These are phyloP conservation scores for Drymodes brunneopygia DNA, from an alignment of 2,113 vertebrate species.

Conservation along the genomic window DNA sequence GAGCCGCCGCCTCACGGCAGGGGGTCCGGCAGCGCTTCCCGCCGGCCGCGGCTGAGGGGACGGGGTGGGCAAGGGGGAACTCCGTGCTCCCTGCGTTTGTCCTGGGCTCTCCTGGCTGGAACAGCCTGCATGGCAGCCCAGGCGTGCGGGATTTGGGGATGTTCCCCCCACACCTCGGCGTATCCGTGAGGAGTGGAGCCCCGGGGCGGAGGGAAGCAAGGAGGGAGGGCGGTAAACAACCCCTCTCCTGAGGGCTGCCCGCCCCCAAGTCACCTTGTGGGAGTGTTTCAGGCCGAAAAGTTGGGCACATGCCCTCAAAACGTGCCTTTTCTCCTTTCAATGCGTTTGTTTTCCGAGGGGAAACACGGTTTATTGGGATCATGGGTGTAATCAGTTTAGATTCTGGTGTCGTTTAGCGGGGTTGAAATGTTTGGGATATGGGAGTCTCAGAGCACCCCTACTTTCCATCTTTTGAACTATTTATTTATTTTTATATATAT, in stretches of 20 bases:
- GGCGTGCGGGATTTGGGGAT: accelerated
- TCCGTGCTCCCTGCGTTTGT: too few species aligned
- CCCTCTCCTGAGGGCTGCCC: neutral
- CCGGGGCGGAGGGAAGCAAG: neutral
- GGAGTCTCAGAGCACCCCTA: accelerated
- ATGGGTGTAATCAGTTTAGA: accelerated
- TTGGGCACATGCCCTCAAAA: neutral
- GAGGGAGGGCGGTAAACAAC: neutral
- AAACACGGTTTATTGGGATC: accelerated
- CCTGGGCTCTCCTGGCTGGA: neutral
- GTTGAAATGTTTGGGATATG: neutral
- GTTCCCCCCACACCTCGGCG: too few species aligned
- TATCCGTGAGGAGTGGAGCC: neutral
- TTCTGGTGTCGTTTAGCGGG: too few species aligned
- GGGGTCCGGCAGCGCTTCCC: neutral
- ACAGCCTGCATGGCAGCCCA: neutral
- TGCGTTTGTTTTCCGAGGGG: neutral
- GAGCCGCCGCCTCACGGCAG: neutral
- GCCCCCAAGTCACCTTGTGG: slow-evolving; percentile 20
- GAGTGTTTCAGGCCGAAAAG: neutral
- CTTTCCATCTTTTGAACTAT: accelerated
- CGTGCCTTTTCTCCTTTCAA: neutral
- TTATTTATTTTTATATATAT: accelerated
- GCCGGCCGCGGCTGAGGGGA: neutral
- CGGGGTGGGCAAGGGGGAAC: neutral